phyloP scores from a whole-genome alignment of 2,888 invertebrate species.

The Chalcis sispes region DNA sequence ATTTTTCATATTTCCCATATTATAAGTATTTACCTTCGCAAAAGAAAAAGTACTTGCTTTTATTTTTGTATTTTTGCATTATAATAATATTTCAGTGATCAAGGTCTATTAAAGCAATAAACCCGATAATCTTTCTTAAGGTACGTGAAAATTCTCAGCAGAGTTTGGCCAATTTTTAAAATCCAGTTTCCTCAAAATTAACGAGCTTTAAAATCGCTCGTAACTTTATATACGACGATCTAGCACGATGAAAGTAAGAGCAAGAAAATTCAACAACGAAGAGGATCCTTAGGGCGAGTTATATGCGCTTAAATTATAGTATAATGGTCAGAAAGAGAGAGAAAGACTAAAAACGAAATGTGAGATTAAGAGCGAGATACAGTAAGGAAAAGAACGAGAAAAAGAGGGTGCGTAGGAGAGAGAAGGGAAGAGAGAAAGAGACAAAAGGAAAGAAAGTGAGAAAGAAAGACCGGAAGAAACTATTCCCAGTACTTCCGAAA shows the following conservation, averaged over 20 bases:
- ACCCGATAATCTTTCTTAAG: background rate
- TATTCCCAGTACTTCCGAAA: conserved; percentile 50
- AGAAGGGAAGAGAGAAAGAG: background rate
- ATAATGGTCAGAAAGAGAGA: conserved; percentile 4
- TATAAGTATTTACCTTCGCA: too few relatives aligned
- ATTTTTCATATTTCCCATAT: too few relatives aligned
- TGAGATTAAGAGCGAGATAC: too few relatives aligned
- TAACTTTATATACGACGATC: background rate
- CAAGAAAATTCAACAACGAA: background rate
- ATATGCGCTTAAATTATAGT: conserved; percentile 36
- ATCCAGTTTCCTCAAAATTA: conserved; percentile 35
- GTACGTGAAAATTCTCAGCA: too few relatives aligned
- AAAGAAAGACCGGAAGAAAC: conserved; percentile 37
- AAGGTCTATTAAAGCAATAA: background rate
- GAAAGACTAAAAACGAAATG: background rate
- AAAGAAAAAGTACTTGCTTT: too few relatives aligned
- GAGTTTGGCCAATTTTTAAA: conserved; percentile 34
- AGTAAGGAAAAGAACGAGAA: background rate
- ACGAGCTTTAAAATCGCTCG: conserved; percentile 34
- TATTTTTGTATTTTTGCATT: background rate
- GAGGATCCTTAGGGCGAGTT: conserved; percentile 8
- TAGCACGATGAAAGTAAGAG: conserved; percentile 1
- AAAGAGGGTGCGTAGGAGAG: background rate
- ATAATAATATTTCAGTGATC: background rate
- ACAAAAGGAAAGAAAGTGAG: background rate